Evolutionary conservation across 2,797 vertebrate genomes (phyloP), one percentile per base, ranked within the genome.

Genomic region (Cossypha caffra): DNA sequence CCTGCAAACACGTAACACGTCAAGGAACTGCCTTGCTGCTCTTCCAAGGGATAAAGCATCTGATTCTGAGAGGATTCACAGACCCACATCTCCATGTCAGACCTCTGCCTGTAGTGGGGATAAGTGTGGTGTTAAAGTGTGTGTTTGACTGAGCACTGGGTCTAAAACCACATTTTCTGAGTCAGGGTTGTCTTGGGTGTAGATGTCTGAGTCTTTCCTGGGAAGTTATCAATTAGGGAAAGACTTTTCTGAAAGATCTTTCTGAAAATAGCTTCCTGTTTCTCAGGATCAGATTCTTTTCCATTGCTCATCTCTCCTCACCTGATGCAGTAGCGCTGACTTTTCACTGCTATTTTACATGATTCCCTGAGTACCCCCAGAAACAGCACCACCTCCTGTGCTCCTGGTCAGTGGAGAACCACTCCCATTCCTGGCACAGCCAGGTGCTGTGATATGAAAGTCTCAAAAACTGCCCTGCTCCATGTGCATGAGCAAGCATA

Each of bases 1-100:
- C 61, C 57, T 31, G 23, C 52, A 55, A 48, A 54, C 42, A 33
- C 0, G 0, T 15, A 78, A 26, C 3, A 0, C 12, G 0, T 16
- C 66, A 10, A 33, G 28, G 28, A 74, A 18, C 63, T 83, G 59
- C 51, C 57, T 69, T 2, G 0, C 5, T 77, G 31, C n/a, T 72
- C 62, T 48, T 73, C 62, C 21, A 12, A 83, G 24, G 59, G 18
- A 50, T 58, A 55, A 74, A 95, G 7, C 33, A 37, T 7, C 66
- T 50, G 37, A 43, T 29, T 76, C 72, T 45, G 63, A 52, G 71
- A 47, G 16, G 10, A 54, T 28, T 79, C 35, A 11, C 58, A 71
- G 63, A 33, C 33, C 51, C 62, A 42, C 24, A 59, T 16, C 55
- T 85, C 17, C 37, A 15, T 33, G 38, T 38, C 38, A 38, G 38